Evolutionary conservation across 2,888 invertebrate species (phyloP), one percentile per base, ranked within the genome.

Genomic region (Erebia epiphron): DNA sequence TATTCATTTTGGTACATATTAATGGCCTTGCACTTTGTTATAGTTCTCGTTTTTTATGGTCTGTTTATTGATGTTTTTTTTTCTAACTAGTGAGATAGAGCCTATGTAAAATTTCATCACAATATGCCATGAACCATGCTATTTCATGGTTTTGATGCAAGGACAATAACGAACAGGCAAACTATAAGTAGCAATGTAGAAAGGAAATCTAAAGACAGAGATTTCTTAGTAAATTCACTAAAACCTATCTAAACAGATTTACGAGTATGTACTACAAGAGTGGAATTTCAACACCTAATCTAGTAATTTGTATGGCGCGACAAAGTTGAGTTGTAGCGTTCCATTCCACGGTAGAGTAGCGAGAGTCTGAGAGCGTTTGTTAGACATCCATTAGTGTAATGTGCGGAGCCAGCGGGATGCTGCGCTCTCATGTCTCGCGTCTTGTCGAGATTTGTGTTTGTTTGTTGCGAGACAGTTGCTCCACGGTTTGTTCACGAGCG

Each of bases 311-410:
- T 21, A 57, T 13, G 5, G 56, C 50, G 13, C 8, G 46, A 18
- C 9, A 57, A 21, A 43, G 56, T 14, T n/a, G n/a, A 8, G 65
- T 18, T n/a, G 49, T 56, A 7, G 35, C 52, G 50, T 43, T 52
- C 41, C 60, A 16, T 61, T 64, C 58, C 60, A 43, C 43, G 16
- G 54, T 10, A 50, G 54, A 46, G 46, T 46, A 11, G 10, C 10
- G 11, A 18, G 52, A 26, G 52, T 69, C 63, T 41, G 66, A 62
- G 61, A 69, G 73, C 66, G 71, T 68, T 68, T 66, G 70, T 68
- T 67, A 68, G 54, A 67, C 56, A 67, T 69, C 71, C 67, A 71
- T 73, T 71, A 73, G 64, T 65, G 61, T 73, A 71, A 73, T 68
- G 54, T 69, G 64, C 41, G 58, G 18, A 63, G 18, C 57, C 43